These are phyloP conservation scores for Hyperoplus immaculatus DNA, from an alignment of 2,797 vertebrate species.

Conservation along the genomic window DNA sequence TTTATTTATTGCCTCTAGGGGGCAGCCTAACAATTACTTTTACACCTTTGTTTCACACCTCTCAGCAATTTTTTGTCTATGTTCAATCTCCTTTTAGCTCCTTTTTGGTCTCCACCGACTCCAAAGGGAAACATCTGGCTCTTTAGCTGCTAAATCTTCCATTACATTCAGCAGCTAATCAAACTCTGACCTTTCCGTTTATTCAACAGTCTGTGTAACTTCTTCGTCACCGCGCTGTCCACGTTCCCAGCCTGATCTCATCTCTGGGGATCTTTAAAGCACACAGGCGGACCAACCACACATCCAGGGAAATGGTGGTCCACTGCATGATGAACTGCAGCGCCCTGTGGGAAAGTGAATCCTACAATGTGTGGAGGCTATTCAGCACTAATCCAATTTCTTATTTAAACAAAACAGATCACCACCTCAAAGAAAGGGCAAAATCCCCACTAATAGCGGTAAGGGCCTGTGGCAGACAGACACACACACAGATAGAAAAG, in stretches of 20 bases:
- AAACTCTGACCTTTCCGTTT: constrained; percentile 29
- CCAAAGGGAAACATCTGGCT: neutral
- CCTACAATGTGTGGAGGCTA: constrained; percentile 52
- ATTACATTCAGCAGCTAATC: constrained; percentile 22
- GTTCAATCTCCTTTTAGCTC: neutral
- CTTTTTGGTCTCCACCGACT: constrained; percentile 11
- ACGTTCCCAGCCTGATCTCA: constrained; percentile 58
- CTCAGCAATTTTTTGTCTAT: neutral
- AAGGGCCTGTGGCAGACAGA: constrained; percentile 53
- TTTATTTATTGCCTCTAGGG: neutral
- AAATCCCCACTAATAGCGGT: constrained; percentile 60
- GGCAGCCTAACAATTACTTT: neutral
- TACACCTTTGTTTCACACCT: neutral
- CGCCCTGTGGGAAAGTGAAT: constrained; percentile 52
- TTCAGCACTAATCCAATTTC: constrained; percentile 71
- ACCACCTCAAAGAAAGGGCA: constrained; percentile 72
- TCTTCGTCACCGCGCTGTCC: constrained; percentile 27
- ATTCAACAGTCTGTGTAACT: constrained; percentile 36
- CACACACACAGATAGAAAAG: constrained; percentile 47
- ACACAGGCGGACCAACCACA: constrained; percentile 49
- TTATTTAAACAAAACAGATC: constrained; percentile 76
- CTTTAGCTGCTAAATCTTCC: constrained; percentile 3
- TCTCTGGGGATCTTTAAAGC: constrained; percentile 22
- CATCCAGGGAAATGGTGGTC: constrained; percentile 65
- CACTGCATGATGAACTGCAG: constrained; percentile 62